Conservation (phyloP, 2,888 invertebrate genomes). For the Nysson spinosus region DNA sequence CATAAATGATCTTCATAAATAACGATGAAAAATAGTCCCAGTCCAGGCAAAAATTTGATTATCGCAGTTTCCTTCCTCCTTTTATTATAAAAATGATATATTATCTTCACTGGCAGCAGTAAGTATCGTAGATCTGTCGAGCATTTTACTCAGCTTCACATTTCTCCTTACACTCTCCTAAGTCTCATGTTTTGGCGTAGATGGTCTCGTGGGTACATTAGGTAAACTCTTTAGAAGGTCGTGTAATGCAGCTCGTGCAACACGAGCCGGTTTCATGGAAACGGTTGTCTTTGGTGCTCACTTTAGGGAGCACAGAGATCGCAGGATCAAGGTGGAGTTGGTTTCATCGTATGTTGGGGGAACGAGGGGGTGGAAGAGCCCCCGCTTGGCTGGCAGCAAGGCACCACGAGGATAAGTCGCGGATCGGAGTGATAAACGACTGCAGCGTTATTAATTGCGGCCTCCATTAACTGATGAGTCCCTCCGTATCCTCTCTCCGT, state of each 20-base stretch:
- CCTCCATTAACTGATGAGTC: constrained; percentile 69
- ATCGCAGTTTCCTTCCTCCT: too few species aligned
- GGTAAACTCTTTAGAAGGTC: constrained; percentile 37
- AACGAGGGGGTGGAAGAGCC: constrained; percentile 30
- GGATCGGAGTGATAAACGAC: constrained; percentile 71
- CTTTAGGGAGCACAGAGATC: constrained; percentile 19
- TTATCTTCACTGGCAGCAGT: too few species aligned
- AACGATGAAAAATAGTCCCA: too few species aligned
- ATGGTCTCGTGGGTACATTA: constrained; percentile 50
- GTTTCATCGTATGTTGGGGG: constrained; percentile 32
- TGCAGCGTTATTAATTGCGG: constrained; percentile 68
- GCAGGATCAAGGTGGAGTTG: constrained; percentile 39
- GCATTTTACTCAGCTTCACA: too few species aligned
- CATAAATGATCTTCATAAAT: too few species aligned
- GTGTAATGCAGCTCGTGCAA: constrained; percentile 1
- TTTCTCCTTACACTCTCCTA: constrained; percentile 34
- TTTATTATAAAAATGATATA: too few species aligned
- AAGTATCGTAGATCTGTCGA: too few species aligned
- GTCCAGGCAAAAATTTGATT: too few species aligned
- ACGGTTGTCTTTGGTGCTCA: constrained; percentile 12
- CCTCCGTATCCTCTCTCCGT: constrained; percentile 43
- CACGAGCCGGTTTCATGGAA: constrained; percentile 9
- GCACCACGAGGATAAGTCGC: constrained; percentile 63
- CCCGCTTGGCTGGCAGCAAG: constrained; percentile 44
- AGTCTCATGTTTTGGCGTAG: constrained; percentile 22